Base-by-base conservation (phyloP, 2,797 vertebrate genomes). In the Lates japonicus region DNA sequence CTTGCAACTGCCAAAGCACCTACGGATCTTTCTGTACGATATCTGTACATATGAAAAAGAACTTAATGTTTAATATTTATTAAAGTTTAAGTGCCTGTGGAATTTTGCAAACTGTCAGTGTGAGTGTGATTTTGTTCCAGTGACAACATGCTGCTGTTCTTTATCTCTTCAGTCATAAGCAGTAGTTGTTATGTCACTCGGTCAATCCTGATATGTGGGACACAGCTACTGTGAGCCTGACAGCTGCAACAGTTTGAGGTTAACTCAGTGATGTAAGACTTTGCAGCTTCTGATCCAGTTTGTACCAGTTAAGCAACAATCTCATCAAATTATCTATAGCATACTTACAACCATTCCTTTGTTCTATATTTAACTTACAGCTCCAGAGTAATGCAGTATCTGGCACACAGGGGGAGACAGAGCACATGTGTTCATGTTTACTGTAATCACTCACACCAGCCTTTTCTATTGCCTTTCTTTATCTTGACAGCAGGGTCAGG, bases 1-100 rank as follows among this genome's bases (percentile, higher is more conserved):
- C 91, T 91, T 94, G 92, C 93, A 90, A 92, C 86, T 89, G 91
- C 93, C 93, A 93, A 87, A 77, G 70, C 89, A 86, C 87, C 90
- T 86, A 91, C 83, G 67, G 74, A 92, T 92, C 88, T 91, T 92
- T 94, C 90, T 97, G 96, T 96, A 94, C 94, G 77, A 95, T 96
- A 96, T 95, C 94, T 97, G 96, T 97, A 97, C 96, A 97, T 97
- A 97, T 94, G 92, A 96, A 96, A 95, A 91, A 95, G 94, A 97
- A 93, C 91, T 94, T 96, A 96, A 96, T 96, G 96, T 97, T 96
- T 95, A 95, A 96, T 98, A 99, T 97, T 99, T 99, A 99, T 98
- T 99, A 97, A 98, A 97, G 91, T 95, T 94, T 89, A 92, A 93
- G 91, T 93, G 87, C 94, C 94, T 96, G 88, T 96, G 95, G 94